Conservation (phyloP, 2,888 invertebrate genomes). For the Petrophora chlorosata region DNA sequence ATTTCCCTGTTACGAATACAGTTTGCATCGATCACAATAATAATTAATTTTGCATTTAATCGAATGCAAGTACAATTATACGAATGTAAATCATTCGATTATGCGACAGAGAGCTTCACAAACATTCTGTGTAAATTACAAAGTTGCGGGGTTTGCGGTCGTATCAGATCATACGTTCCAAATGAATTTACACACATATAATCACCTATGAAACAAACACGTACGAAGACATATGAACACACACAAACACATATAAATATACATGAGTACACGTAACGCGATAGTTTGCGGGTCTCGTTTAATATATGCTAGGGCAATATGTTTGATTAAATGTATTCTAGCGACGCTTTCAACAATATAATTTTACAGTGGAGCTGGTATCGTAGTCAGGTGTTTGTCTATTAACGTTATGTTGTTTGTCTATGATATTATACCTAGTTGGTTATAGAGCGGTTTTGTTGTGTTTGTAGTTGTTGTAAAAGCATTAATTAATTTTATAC, state of each 20-base stretch:
- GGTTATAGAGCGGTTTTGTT: too few species aligned
- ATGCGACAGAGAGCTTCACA: background rate
- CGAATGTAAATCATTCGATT: slow-evolving; percentile 1
- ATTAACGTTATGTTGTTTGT: slow-evolving; percentile 2
- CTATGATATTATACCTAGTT: slow-evolving; percentile 1
- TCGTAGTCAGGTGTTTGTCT: slow-evolving; percentile 3
- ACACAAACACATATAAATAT: background rate
- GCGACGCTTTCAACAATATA: slow-evolving; percentile 1
- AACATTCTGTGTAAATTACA: slow-evolving; percentile 11
- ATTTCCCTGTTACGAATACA: background rate
- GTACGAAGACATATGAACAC: background rate
- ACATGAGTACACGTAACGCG: slow-evolving; percentile 1
- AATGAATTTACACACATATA: slow-evolving; percentile 16
- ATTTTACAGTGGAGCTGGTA: slow-evolving; percentile 7
- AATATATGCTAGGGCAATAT: slow-evolving; percentile 15
- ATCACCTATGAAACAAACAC: background rate
- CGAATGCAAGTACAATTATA: background rate
- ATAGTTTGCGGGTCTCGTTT: slow-evolving; percentile 15
- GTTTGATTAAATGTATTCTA: slow-evolving; percentile 22
- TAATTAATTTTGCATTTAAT: background rate
- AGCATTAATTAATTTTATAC: too few species aligned
- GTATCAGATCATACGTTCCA: slow-evolving; percentile 10
- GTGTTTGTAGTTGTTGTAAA: too few species aligned
- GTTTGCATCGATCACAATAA: background rate
- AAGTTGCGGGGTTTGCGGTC: slow-evolving; percentile 1